phyloP scores from a whole-genome alignment of 2,888 invertebrate species.

The Glaucopsyche alexis region DNA sequence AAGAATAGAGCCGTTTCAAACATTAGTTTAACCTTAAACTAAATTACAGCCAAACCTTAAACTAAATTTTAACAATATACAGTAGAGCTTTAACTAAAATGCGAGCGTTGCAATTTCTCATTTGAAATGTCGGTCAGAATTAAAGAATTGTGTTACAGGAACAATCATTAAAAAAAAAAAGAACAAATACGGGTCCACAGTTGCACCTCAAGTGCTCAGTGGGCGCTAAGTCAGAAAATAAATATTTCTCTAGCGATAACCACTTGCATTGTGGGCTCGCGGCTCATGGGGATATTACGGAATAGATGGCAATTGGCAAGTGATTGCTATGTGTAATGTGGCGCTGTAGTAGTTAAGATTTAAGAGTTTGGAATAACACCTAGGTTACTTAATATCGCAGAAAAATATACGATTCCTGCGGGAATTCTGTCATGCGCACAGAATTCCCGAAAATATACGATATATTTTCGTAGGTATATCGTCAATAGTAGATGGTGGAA shows the following conservation, averaged over 20 bases:
- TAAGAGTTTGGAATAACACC: no score
- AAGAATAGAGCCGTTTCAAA: no score
- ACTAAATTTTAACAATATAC: not conserved
- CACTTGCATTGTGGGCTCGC: constrained; percentile 52
- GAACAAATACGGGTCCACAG: constrained; percentile 24
- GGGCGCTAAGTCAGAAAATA: constrained; percentile 45
- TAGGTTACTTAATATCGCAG: no score
- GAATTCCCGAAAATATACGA: no score
- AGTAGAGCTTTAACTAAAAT: not conserved
- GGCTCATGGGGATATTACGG: constrained; percentile 21
- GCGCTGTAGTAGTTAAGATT: no score
- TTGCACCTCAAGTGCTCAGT: constrained; percentile 35
- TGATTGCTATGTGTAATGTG: not conserved
- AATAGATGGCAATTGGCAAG: not conserved
- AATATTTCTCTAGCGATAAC: constrained; percentile 52
- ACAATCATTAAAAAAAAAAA: constrained; percentile 8
- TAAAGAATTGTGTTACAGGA: constrained; percentile 15
- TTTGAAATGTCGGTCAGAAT: constrained; percentile 4
- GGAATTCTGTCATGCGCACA: no score
- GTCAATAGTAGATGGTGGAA: no score
- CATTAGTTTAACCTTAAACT: no score
- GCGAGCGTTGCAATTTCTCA: not conserved
- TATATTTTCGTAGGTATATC: no score
- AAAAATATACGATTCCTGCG: no score
- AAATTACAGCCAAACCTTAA: no score